Conservation (phyloP, 2,797 vertebrate genomes). For the Euphonia xanthogaster region DNA sequence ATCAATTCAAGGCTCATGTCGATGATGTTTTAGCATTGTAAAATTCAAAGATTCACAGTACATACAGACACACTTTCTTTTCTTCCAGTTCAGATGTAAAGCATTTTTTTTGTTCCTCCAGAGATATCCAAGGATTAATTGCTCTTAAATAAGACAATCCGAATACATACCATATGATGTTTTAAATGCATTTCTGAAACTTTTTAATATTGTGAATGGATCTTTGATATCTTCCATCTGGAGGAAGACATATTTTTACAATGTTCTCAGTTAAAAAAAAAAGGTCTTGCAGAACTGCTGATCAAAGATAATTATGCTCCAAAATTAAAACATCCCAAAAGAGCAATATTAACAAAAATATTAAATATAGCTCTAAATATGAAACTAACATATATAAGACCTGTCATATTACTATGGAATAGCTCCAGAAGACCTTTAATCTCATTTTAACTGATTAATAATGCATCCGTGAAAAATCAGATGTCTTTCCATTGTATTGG, state of each 20-base stretch:
- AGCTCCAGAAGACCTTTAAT: neutral
- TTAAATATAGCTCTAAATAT: neutral
- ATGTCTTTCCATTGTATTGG: neutral
- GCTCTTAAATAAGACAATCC: neutral
- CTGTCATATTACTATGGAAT: neutral
- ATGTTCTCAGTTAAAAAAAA: neutral
- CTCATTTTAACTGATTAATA: neutral
- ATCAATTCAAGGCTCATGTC: neutral
- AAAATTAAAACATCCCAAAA: neutral
- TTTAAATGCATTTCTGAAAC: constrained; percentile 8
- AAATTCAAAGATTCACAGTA: neutral
- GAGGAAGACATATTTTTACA: neutral
- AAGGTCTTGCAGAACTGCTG: neutral
- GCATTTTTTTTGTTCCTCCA: neutral
- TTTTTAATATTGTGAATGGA: neutral
- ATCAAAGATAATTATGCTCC: neutral
- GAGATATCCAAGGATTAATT: neutral
- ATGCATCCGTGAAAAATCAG: neutral
- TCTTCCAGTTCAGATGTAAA: neutral
- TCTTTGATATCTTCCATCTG: neutral
- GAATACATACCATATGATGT: neutral
- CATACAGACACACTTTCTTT: neutral
- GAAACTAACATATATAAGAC: neutral
- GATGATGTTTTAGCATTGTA: neutral
- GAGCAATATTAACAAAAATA: neutral